These are phyloP conservation scores for Acrocera orbiculus DNA, from an alignment of 2,888 invertebrate genomes.

Conservation along the genomic window DNA sequence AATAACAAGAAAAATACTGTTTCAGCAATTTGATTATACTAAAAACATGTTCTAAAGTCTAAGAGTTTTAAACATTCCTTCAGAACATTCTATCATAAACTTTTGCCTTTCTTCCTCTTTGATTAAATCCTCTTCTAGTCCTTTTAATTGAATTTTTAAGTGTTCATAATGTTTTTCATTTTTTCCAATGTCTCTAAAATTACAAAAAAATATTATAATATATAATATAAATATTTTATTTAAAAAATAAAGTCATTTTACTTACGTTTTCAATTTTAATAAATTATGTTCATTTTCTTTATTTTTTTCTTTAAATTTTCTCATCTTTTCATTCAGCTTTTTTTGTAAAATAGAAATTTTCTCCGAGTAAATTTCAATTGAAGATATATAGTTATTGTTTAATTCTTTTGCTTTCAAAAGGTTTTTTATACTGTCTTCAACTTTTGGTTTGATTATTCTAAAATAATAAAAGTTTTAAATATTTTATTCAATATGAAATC, in stretches of 20 bases:
- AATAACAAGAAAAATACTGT: too few species aligned
- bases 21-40: too few species aligned
- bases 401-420: background rate
- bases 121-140: background rate
- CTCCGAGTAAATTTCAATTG: conserved; percentile 5
- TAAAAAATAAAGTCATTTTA: background rate
- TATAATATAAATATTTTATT: too few species aligned
- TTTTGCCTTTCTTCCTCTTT: too few species aligned
- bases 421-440: conserved; percentile 1
- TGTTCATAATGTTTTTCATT: background rate
- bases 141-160: background rate
- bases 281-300: background rate
- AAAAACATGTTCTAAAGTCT: too few species aligned
- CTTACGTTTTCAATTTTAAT: conserved; percentile 1
- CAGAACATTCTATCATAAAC: too few species aligned
- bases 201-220: background rate
- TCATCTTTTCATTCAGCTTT: background rate
- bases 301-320: background rate
- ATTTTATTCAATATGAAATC: background rate
- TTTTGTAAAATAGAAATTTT: conserved; percentile 1
- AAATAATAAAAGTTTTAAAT: background rate
- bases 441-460: conserved; percentile 4
- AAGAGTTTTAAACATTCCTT: too few species aligned
- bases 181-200: background rate
- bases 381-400: conserved; percentile 3